A percentile compares a stretch with the other conserved stretches of the same genome.
Evolutionary conservation across 2,113 vertebrate genomes (phyloP).

Genomic region (Lota lota): DNA sequence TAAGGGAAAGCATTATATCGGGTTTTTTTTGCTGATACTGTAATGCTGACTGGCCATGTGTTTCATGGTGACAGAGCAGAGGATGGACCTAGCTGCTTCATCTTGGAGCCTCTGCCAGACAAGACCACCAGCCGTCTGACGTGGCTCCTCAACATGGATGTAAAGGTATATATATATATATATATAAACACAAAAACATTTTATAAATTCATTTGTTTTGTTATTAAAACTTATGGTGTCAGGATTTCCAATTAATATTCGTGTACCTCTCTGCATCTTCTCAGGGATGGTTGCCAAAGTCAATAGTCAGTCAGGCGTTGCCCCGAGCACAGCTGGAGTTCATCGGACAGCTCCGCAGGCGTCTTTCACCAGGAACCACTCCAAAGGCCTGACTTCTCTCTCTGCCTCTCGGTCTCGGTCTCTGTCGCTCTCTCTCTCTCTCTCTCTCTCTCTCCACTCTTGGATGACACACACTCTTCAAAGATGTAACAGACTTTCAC

Average conservation of each 20-base stretch:
- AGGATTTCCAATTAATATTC: no score
- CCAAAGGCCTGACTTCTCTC: slow-evolving; percentile 18
- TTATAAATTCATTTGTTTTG: no score
- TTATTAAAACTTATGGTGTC: no score
- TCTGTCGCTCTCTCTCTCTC: no score
- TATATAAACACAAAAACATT: no score
- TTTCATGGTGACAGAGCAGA: slow-evolving; percentile 65
- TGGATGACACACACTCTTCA: no score
- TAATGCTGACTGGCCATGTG: no score
- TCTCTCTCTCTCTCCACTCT: not conserved
- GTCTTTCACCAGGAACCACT: slow-evolving; percentile 37
- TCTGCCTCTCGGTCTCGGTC: no score
- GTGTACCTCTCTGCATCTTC: not conserved
- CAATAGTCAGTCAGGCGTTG: slow-evolving; percentile 69
- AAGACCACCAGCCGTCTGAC: slow-evolving; percentile 62
- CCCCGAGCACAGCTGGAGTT: slow-evolving; percentile 75
- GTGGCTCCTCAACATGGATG: slow-evolving; percentile 81
- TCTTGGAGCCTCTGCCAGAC: slow-evolving; percentile 62
- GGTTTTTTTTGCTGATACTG: no score
- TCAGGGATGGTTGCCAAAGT: slow-evolving; percentile 80
- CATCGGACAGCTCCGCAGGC: slow-evolving; percentile 66
- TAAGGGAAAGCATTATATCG: no score
- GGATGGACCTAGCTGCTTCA: slow-evolving; percentile 77
- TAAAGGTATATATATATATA: no score
- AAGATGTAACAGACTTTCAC: no score